phyloP scores from a whole-genome alignment of 2,888 invertebrate species.

The Meiosimyza platycephala region DNA sequence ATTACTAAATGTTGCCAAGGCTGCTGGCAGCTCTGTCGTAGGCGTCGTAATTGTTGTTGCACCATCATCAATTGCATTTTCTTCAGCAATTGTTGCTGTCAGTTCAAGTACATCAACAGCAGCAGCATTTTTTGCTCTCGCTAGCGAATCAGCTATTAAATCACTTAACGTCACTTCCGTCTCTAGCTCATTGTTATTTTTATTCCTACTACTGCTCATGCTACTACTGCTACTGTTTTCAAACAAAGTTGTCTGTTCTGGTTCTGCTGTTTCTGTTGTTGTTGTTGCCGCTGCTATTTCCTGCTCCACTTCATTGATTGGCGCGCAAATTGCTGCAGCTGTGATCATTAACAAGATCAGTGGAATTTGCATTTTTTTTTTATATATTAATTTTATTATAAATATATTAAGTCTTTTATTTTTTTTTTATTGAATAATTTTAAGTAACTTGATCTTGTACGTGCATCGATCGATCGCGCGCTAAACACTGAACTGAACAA shows the following conservation, averaged over 20 bases:
- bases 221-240: background rate
- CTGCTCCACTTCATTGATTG: conserved; percentile 6
- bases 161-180: background rate
- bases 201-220: conserved; percentile 14
- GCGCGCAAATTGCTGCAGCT: conserved; percentile 11
- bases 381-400: too few relatives aligned
- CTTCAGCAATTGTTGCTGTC: conserved; percentile 10
- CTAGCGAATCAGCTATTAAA: background rate
- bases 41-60: conserved; percentile 1
- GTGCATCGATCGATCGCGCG: background rate
- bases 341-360: conserved; percentile 24
- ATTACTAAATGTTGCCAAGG: too few relatives aligned
- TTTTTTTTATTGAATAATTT: too few relatives aligned
- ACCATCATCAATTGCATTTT: background rate
- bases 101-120: background rate
- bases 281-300: conserved; percentile 24
- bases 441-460: background rate
- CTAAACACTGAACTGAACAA: too few relatives aligned
- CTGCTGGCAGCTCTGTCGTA: background rate
- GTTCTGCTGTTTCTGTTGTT: conserved; percentile 1
- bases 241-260: conserved; percentile 8
- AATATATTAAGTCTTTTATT: too few relatives aligned
- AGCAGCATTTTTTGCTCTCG: background rate
- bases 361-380: conserved; percentile 19
- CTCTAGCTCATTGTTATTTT: conserved; percentile 1